Conservation (phyloP, 2,113 vertebrate genomes). For the Plecturocebus donacophilus region DNA sequence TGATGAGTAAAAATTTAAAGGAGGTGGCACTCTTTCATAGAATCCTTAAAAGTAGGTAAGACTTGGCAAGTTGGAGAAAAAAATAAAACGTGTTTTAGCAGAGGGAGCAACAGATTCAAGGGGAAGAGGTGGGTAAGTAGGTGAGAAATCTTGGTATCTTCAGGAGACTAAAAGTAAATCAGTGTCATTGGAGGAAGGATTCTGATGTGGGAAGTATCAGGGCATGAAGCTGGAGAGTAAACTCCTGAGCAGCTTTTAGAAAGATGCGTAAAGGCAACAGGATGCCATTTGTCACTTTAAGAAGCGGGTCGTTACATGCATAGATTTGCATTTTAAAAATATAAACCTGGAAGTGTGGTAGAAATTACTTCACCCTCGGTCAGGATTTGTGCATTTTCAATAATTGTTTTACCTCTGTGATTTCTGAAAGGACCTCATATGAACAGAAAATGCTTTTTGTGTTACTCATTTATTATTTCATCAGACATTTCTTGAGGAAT, state of each 20-base stretch:
- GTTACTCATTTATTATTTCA: constrained; percentile 1
- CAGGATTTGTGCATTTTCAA: not conserved
- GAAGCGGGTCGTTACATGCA: not conserved
- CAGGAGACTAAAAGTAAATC: not conserved
- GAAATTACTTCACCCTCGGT: constrained; percentile 2
- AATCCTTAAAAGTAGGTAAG: not conserved
- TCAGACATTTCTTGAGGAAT: not conserved
- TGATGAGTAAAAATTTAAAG: not conserved
- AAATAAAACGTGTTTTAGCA: not conserved
- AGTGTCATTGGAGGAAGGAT: not conserved
- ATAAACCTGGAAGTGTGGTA: not conserved
- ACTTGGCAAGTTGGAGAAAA: not conserved
- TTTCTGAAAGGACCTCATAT: not conserved
- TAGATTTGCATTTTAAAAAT: not conserved
- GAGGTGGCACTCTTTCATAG: not conserved
- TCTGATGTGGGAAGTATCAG: not conserved
- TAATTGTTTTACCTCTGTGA: not conserved
- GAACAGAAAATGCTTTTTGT: constrained; percentile 43
- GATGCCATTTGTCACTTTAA: not conserved
- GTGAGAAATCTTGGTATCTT: not conserved
- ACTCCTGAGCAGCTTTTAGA: not conserved
- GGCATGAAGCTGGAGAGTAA: not conserved
- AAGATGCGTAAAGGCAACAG: not conserved
- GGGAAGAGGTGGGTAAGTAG: not conserved
- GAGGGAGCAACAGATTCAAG: not conserved